Evolutionary conservation across 2,113 vertebrate species (phyloP).

Genomic region (Pseudopodoces humilis): DNA sequence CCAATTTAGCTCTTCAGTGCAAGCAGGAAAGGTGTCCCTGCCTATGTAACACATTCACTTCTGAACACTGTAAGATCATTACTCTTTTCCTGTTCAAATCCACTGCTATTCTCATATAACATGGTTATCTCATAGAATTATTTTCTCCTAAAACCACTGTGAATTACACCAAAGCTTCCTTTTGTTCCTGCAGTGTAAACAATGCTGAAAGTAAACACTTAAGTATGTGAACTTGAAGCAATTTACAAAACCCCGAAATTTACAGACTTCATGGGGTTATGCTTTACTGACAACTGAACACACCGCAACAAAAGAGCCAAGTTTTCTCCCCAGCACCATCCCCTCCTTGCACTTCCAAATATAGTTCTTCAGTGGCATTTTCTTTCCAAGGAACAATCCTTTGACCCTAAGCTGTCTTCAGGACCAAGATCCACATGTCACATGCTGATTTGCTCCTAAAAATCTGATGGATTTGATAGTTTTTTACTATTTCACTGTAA

Average conservation of each 20-base stretch:
- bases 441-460: not conserved
- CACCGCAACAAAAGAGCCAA: not conserved
- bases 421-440: not conserved
- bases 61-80: not conserved
- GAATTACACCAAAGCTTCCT: not conserved
- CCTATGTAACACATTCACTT: not conserved
- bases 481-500: not conserved
- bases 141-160: not conserved
- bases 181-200: not conserved
- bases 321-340: not conserved
- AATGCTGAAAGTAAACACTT: not conserved
- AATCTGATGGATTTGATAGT: not conserved
- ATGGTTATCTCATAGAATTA: rapidly evolving
- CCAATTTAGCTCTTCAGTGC: not conserved
- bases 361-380: not conserved
- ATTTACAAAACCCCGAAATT: not conserved
- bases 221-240: not conserved
- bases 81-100: not conserved
- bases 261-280: not conserved
- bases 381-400: not conserved
- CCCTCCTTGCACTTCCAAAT: not conserved
- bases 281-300: not conserved
- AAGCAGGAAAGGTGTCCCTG: not conserved
- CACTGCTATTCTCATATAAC: not conserved
- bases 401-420: not conserved